These are phyloP conservation scores for Halictus ligatus DNA, from an alignment of 2,888 invertebrate species.

Conservation along the genomic window DNA sequence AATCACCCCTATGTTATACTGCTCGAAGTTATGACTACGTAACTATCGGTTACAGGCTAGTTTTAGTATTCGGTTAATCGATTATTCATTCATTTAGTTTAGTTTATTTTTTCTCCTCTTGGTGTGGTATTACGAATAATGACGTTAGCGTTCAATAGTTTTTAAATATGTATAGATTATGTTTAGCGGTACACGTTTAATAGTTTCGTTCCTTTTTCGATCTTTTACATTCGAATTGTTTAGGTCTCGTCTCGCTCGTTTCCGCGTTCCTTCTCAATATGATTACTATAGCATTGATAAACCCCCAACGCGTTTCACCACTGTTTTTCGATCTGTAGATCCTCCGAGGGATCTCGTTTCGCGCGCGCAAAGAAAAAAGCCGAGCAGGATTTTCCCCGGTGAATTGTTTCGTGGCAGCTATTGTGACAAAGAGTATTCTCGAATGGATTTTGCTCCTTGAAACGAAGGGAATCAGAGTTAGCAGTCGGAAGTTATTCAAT, in stretches of 20 bases:
- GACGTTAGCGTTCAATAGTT: constrained; percentile 82
- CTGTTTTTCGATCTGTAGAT: background rate
- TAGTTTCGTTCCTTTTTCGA: constrained; percentile 58
- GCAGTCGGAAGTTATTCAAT: constrained; percentile 46
- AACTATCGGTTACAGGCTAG: constrained; percentile 81
- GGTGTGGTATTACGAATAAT: constrained; percentile 79
- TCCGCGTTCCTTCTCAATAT: background rate
- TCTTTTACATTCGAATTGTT: constrained; percentile 54
- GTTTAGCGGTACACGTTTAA: constrained; percentile 80
- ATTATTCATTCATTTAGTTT: constrained; percentile 77
- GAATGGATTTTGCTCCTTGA: constrained; percentile 12
- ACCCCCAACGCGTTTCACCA: background rate
- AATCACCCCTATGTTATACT: constrained; percentile 80
- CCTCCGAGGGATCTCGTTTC: constrained; percentile 11
- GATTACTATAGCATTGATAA: background rate
- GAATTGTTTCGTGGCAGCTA: constrained; percentile 30
- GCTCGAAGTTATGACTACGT: constrained; percentile 78
- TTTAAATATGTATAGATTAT: constrained; percentile 83
- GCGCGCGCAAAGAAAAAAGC: constrained; percentile 41
- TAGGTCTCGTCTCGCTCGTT: constrained; percentile 9
- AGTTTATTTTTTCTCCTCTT: constrained; percentile 32
- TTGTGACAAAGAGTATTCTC: constrained; percentile 27
- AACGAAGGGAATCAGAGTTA: constrained; percentile 64
- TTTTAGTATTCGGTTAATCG: constrained; percentile 79
- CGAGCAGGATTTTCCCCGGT: constrained; percentile 32